Percentiles rank a stretch among this genome's conserved stretches.
phyloP scores from a whole-genome alignment of 2,113 vertebrate genomes.

The Amphiprion ocellaris region DNA sequence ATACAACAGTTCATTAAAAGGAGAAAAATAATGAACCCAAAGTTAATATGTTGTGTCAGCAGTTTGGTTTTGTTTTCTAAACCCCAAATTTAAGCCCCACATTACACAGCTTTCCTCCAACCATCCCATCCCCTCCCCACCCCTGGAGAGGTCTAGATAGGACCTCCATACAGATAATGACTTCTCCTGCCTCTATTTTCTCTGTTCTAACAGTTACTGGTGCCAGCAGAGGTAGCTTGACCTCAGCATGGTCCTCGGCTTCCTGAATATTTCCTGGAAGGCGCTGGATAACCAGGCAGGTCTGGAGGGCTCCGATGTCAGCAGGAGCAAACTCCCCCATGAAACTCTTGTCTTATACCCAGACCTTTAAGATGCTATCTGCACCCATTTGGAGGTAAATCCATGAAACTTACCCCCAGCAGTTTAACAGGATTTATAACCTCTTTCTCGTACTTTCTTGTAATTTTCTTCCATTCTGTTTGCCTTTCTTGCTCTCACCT shows the following conservation, averaged over 20 bases:
- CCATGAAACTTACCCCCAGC: constrained; percentile 1
- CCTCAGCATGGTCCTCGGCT: constrained; percentile 55
- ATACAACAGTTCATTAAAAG: constrained; percentile 26
- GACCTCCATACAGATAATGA: constrained; percentile 73
- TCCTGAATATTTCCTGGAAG: constrained; percentile 66
- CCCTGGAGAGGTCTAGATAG: constrained; percentile 20
- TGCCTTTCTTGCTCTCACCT: background rate
- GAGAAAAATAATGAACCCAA: constrained; percentile 20
- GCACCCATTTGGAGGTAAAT: constrained; percentile 34
- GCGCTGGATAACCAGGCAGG: constrained; percentile 43
- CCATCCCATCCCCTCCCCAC: constrained; percentile 1
- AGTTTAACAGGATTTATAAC: constrained; percentile 27
- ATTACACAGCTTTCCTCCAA: constrained; percentile 1
- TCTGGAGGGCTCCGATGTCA: constrained; percentile 32
- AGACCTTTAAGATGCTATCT: constrained; percentile 33
- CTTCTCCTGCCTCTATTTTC: constrained; percentile 65
- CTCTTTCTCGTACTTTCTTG: constrained; percentile 18
- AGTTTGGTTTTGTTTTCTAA: constrained; percentile 32
- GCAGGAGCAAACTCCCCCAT: constrained; percentile 23
- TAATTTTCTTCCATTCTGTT: constrained; percentile 18
- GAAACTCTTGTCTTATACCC: constrained; percentile 25
- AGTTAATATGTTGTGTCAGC: constrained; percentile 27
- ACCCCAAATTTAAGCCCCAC: constrained; percentile 33
- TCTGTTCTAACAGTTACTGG: constrained; percentile 44
- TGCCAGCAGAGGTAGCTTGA: constrained; percentile 60